A percentile compares a stretch with the other conserved stretches of the same genome.
Conservation (phyloP, 1,140 invertebrate species). For the Drosophila eugracilis region DNA sequence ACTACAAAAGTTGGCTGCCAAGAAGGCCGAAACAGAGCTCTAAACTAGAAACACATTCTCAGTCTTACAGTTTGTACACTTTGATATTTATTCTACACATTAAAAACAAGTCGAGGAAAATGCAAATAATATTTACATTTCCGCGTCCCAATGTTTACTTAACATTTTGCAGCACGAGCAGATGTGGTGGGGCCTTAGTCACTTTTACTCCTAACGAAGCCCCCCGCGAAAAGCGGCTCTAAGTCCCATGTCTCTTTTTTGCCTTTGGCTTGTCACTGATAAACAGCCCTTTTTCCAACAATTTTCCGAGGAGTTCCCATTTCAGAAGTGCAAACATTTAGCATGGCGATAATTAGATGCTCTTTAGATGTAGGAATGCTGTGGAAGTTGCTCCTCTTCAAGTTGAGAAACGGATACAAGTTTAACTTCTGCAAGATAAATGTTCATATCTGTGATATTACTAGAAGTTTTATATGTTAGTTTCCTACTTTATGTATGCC, state of each 20-base stretch:
- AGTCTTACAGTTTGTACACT: constrained; percentile 27
- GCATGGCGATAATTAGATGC: constrained; percentile 27
- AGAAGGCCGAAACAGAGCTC: constrained; percentile 86
- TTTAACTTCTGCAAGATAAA: too few species aligned
- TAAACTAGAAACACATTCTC: constrained; percentile 21
- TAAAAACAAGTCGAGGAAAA: constrained; percentile 71
- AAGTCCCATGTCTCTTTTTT: constrained; percentile 20
- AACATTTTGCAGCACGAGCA: constrained; percentile 40
- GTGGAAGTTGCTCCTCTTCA: too few species aligned
- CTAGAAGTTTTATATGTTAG: neutral
- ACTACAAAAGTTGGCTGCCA: constrained; percentile 88
- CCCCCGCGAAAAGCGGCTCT: constrained; percentile 1
- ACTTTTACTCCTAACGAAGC: neutral
- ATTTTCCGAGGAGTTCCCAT: constrained; percentile 1
- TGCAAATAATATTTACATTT: constrained; percentile 74
- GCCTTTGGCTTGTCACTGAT: constrained; percentile 62
- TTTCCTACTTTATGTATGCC: neutral
- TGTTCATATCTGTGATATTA: too few species aligned
- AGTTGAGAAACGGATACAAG: too few species aligned
- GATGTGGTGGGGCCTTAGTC: constrained; percentile 2
- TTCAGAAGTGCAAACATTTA: constrained; percentile 9
- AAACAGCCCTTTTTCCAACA: constrained; percentile 24
- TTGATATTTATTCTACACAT: constrained; percentile 72
- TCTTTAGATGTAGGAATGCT: constrained; percentile 11
- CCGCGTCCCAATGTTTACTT: constrained; percentile 52